Evolutionary conservation across 2,888 invertebrate genomes (phyloP).

Genomic region (Agrochola macilenta): DNA sequence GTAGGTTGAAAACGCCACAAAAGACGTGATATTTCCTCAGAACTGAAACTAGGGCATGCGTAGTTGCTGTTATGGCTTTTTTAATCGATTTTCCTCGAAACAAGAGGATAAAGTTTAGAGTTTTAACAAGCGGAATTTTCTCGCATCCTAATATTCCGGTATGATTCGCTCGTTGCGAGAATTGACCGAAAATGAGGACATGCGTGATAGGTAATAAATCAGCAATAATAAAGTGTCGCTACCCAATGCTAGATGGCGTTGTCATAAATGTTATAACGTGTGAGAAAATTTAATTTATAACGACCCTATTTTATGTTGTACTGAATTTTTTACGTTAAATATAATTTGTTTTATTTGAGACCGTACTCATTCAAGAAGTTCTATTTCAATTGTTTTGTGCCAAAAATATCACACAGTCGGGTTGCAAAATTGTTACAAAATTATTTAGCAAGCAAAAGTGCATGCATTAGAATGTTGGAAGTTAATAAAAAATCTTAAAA

Average conservation of each 20-base stretch:
- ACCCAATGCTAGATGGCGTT: constrained; percentile 85
- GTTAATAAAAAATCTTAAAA: not conserved
- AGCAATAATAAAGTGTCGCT: constrained; percentile 75
- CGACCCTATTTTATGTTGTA: not conserved
- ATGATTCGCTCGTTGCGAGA: constrained; percentile 75
- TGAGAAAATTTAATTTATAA: not conserved
- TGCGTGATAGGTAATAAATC: constrained; percentile 74
- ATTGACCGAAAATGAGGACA: constrained; percentile 82
- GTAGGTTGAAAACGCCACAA: constrained; percentile 79
- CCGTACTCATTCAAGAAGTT: constrained; percentile 19
- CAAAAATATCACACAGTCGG: constrained; percentile 38
- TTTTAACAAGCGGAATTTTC: constrained; percentile 64
- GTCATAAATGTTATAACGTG: constrained; percentile 27
- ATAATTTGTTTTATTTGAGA: not conserved
- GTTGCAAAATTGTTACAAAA: constrained; percentile 36
- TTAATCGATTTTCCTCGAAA: constrained; percentile 81
- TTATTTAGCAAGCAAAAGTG: constrained; percentile 26
- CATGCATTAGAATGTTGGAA: not conserved
- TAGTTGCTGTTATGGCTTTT: constrained; percentile 74
- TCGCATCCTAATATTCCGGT: constrained; percentile 52
- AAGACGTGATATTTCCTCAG: constrained; percentile 82
- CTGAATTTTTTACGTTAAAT: not conserved
- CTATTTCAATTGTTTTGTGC: constrained; percentile 32
- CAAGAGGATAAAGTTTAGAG: constrained; percentile 72
- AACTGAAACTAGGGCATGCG: constrained; percentile 85